These are phyloP conservation scores for Scaptomyza cyrtandrae DNA, from an alignment of 2,888 invertebrate genomes.

Conservation along the genomic window DNA sequence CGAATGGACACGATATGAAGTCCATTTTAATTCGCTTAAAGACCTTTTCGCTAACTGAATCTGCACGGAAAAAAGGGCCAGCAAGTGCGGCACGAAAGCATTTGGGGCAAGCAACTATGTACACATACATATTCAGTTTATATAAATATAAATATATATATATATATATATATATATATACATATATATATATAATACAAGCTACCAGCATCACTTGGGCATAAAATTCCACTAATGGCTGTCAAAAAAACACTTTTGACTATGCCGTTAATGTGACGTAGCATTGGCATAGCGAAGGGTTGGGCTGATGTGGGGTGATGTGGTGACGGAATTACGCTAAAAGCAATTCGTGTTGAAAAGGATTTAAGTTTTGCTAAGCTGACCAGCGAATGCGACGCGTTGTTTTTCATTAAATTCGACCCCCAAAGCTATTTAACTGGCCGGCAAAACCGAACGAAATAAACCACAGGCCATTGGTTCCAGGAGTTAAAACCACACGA, in stretches of 20 bases:
- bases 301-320: no score
- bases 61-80: slow-evolving; percentile 39
- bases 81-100: background rate
- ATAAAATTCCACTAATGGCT: slow-evolving; percentile 64
- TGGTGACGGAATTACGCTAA: slow-evolving; percentile 2
- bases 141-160: background rate
- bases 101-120: background rate
- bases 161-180: slow-evolving; percentile 3
- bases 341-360: slow-evolving; percentile 75
- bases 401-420: slow-evolving; percentile 18
- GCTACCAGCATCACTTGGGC: slow-evolving; percentile 2
- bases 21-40: slow-evolving; percentile 74
- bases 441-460: slow-evolving; percentile 20
- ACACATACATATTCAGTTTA: background rate
- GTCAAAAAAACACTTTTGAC: slow-evolving; percentile 34
- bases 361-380: slow-evolving; percentile 64
- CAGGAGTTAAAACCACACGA: background rate
- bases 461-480: slow-evolving; percentile 27
- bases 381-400: slow-evolving; percentile 41
- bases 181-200: background rate
- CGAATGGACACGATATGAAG: slow-evolving; percentile 47
- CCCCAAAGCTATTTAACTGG: background rate
- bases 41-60: slow-evolving; percentile 67
- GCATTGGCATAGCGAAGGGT: slow-evolving; percentile 1
- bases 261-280: slow-evolving; percentile 46